Evolutionary conservation across 2,888 invertebrate genomes (phyloP).

Genomic region (Patella depressa): DNA sequence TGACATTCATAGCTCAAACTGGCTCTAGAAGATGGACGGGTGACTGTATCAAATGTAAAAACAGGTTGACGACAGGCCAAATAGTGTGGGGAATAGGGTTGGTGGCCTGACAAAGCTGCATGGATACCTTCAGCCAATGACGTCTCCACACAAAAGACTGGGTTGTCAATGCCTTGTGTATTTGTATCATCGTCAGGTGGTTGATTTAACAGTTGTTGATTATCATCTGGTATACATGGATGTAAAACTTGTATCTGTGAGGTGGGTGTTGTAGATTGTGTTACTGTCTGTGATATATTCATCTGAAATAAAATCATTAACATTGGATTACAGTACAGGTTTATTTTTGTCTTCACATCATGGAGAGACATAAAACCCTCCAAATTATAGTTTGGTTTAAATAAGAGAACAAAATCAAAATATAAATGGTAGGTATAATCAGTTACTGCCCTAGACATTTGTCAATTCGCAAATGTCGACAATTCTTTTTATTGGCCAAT

Average conservation of each 20-base stretch:
- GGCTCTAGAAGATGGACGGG: constrained; percentile 32
- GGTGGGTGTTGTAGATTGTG: neutral
- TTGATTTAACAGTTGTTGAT: neutral
- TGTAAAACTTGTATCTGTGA: neutral
- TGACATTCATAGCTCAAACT: constrained; percentile 15
- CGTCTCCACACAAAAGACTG: neutral
- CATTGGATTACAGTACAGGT: no score
- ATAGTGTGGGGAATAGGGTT: neutral
- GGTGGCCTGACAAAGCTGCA: neutral
- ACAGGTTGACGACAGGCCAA: constrained; percentile 17
- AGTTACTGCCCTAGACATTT: no score
- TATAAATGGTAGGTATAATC: no score
- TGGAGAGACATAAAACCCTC: no score
- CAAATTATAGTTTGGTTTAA: no score
- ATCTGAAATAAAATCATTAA: neutral
- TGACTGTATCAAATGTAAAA: constrained; percentile 34
- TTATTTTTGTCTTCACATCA: no score
- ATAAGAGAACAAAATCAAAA: no score
- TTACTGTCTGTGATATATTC: neutral
- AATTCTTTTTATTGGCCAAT: no score
- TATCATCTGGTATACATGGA: constrained; percentile 6
- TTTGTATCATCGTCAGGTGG: neutral
- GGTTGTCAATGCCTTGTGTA: constrained; percentile 5
- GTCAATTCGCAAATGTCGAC: no score
- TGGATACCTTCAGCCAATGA: neutral